Conservation (phyloP, 2,888 invertebrate species). For the Rutpela maculata region DNA sequence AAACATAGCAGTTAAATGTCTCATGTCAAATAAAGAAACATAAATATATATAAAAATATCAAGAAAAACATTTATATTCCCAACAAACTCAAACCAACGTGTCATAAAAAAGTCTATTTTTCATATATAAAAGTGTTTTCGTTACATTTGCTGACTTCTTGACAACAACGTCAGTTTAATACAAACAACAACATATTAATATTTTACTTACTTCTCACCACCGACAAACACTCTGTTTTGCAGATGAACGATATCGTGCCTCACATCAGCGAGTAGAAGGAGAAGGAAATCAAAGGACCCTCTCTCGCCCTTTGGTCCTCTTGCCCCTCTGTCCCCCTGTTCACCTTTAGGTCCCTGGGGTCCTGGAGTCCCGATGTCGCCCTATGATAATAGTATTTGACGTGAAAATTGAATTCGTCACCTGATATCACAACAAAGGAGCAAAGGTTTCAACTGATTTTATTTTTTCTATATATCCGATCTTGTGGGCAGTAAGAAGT, state of each 20-base stretch:
- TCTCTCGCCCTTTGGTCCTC: conserved; percentile 78
- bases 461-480: conserved; percentile 32
- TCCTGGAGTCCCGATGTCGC: conserved; percentile 79
- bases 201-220: conserved; percentile 75
- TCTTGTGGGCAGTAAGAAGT: not conserved
- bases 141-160: not conserved
- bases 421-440: conserved; percentile 30
- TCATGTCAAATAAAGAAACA: no score
- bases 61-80: not conserved
- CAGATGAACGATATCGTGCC: conserved; percentile 79
- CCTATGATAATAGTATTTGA: conserved; percentile 71
- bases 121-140: not conserved
- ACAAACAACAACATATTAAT: conserved; percentile 1
- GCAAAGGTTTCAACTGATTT: conserved; percentile 22
- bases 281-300: conserved; percentile 81
- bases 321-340: conserved; percentile 76
- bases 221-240: conserved; percentile 78
- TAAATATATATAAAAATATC: no score
- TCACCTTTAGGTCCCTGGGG: conserved; percentile 80
- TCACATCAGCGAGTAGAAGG: conserved; percentile 79
- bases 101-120: not conserved
- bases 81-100: not conserved
- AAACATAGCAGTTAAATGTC: not conserved
- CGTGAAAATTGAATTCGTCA: conserved; percentile 51
- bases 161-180: not conserved